phyloP scores from a whole-genome alignment of 2,113 vertebrate genomes.

The Aythya baeri region DNA sequence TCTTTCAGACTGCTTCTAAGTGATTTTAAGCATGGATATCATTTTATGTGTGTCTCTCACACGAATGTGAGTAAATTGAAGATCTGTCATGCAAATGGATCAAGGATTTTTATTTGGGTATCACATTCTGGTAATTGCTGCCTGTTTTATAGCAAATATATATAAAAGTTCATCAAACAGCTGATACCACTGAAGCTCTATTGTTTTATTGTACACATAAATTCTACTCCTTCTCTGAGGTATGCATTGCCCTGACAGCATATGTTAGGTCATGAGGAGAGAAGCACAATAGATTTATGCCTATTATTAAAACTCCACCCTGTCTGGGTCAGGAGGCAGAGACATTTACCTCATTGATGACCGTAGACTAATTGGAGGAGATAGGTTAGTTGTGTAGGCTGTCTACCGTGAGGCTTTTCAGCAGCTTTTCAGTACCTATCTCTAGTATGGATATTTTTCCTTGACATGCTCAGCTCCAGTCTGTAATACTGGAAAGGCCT shows the following conservation, averaged over 20 bases:
- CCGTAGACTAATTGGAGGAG: neutral
- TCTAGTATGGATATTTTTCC: neutral
- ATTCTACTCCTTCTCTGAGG: constrained; percentile 36
- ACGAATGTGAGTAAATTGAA: constrained; percentile 55
- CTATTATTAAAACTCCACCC: constrained; percentile 20
- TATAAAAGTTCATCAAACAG: constrained; percentile 48
- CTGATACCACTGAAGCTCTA: constrained; percentile 36
- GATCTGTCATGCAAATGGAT: constrained; percentile 56
- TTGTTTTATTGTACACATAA: constrained; percentile 46
- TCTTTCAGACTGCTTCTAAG: constrained; percentile 70
- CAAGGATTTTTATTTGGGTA: constrained; percentile 56
- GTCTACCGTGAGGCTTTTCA: neutral
- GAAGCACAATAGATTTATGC: constrained; percentile 41
- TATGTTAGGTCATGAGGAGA: neutral
- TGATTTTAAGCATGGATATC: constrained; percentile 72
- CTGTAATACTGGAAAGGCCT: neutral
- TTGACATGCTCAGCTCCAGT: neutral
- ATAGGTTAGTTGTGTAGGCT: neutral
- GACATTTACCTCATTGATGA: neutral
- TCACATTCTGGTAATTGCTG: constrained; percentile 54
- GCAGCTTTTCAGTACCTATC: neutral
- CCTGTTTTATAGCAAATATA: constrained; percentile 47
- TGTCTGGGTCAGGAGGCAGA: neutral
- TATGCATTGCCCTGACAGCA: constrained; percentile 21
- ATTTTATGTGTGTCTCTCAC: constrained; percentile 67